These are phyloP conservation scores for Leptopterna dolabrata DNA, from an alignment of 2,888 invertebrate species.

Conservation along the genomic window DNA sequence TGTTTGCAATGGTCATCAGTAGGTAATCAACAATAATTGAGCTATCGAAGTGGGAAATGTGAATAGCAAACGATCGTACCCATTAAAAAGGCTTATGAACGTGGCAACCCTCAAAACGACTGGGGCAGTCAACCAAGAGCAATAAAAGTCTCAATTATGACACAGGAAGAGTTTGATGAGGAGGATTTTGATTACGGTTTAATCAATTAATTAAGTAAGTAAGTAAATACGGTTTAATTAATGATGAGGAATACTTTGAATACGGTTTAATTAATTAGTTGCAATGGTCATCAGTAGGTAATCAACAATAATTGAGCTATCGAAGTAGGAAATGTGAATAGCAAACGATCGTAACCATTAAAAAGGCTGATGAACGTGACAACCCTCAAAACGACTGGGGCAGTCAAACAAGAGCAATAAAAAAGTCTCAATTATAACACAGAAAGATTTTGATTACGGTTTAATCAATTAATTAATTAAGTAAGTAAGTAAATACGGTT, in stretches of 20 bases:
- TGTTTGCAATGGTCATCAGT: too few species aligned
- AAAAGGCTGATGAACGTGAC: not conserved
- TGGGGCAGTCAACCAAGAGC: not conserved
- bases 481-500: too few species aligned
- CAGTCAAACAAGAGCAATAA: not conserved
- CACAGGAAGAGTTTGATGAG: too few species aligned
- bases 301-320: not conserved
- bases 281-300: not conserved
- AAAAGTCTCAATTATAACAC: too few species aligned
- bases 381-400: not conserved
- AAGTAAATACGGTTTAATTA: too few species aligned
- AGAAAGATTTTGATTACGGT: too few species aligned
- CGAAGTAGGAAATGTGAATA: not conserved
- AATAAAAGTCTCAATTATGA: too few species aligned
- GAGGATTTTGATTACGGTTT: too few species aligned
- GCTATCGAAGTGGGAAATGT: not conserved
- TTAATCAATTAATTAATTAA: too few species aligned
- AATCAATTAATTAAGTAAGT: too few species aligned
- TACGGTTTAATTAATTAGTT: too few species aligned
- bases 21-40: not conserved
- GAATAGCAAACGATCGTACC: not conserved
- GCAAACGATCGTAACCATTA: not conserved
- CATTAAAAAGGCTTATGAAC: not conserved
- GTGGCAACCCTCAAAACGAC: not conserved
- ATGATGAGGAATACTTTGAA: too few species aligned